Percentiles rank a stretch among this genome's conserved stretches.
Evolutionary conservation across 2,888 invertebrate genomes (phyloP).

Genomic region (Cyrtodaria siliqua): DNA sequence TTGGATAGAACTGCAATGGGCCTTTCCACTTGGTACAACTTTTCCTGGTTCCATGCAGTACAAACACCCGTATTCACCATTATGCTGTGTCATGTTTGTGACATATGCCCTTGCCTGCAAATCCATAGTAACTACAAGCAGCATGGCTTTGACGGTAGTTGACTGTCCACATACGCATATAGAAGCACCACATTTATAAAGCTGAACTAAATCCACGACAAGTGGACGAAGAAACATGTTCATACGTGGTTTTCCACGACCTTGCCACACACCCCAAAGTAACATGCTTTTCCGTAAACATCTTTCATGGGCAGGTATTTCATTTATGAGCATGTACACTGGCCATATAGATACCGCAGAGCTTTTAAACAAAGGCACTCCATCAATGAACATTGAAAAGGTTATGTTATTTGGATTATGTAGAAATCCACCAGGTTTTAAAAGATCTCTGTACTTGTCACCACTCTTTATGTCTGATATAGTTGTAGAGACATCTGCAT

Average conservation of each 20-base stretch:
- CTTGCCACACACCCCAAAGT: constrained; percentile 44
- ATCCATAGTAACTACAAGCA: constrained; percentile 45
- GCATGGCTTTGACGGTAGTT: constrained; percentile 26
- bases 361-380: constrained; percentile 23
- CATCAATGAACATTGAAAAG: constrained; percentile 26
- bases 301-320: constrained; percentile 27
- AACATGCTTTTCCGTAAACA: constrained; percentile 41
- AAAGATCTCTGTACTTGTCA: constrained; percentile 27
- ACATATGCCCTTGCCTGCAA: constrained; percentile 51
- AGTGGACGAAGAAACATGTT: constrained; percentile 48
- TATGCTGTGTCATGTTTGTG: constrained; percentile 49
- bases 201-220: constrained; percentile 18
- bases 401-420: constrained; percentile 19
- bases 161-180: background rate
- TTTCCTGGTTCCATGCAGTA: constrained; percentile 19
- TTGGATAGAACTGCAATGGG: constrained; percentile 25
- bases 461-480: constrained; percentile 39
- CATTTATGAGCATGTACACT: constrained; percentile 44
- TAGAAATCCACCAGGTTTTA: constrained; percentile 16
- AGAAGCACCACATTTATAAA: constrained; percentile 15
- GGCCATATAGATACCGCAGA: constrained; percentile 37
- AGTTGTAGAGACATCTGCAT: background rate
- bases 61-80: constrained; percentile 44
- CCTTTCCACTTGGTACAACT: constrained; percentile 17
- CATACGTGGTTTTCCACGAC: constrained; percentile 40